A percentile compares a stretch with the other conserved stretches of the same genome.
Conservation (phyloP, 2,797 vertebrate genomes). For the Spinus olivaceus region DNA sequence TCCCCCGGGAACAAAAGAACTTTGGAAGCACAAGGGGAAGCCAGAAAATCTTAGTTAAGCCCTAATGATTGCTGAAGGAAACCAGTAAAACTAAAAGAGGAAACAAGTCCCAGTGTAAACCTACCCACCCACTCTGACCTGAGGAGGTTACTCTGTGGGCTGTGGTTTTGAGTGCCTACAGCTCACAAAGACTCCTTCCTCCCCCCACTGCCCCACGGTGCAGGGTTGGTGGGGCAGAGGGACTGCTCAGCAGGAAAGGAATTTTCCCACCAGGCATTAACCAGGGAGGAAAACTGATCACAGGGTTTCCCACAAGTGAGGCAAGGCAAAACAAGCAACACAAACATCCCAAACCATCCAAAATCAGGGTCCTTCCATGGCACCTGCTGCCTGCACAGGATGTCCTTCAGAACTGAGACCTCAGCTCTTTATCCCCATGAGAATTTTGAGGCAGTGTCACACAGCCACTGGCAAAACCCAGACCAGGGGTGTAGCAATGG, state of each 20-base stretch:
- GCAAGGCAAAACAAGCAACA: neutral
- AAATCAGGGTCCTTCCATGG: neutral
- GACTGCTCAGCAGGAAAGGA: neutral
- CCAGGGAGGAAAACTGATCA: neutral
- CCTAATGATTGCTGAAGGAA: conserved; percentile 50
- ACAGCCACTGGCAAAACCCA: neutral
- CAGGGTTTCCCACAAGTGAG: neutral
- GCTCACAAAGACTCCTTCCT: neutral
- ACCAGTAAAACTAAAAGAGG: conserved; percentile 57
- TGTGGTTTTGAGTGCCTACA: conserved; percentile 13
- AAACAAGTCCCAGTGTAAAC: conserved; percentile 26
- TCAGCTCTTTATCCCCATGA: neutral
- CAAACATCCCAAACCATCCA: neutral
- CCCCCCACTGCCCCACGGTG: neutral
- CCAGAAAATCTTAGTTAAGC: conserved; percentile 52
- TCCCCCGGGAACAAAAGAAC: conserved; percentile 5
- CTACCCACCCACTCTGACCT: neutral
- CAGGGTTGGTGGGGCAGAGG: neutral
- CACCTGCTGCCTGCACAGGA: conserved; percentile 23
- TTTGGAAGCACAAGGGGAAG: conserved; percentile 24
- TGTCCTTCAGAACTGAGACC: neutral
- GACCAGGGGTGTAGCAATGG: neutral
- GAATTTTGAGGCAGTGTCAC: neutral
- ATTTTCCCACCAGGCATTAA: neutral
- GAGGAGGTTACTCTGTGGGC: conserved; percentile 17